Percentiles rank a stretch among this genome's conserved stretches.
phyloP scores from a whole-genome alignment of 2,113 vertebrate species.

The Stigmatopora nigra region DNA sequence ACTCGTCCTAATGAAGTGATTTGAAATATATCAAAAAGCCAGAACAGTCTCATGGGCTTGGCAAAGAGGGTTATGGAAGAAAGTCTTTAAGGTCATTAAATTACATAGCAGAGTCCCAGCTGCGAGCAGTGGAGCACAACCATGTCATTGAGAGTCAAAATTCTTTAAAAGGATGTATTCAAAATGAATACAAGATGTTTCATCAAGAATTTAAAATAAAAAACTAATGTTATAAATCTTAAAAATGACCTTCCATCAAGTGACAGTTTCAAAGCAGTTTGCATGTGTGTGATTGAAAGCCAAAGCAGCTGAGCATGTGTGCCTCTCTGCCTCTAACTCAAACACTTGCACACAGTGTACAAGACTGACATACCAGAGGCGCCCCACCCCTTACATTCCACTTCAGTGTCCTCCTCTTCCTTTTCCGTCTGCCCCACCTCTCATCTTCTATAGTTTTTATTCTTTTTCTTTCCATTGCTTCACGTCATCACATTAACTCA shows the following conservation, averaged over 20 bases:
- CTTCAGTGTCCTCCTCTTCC: conserved; percentile 58
- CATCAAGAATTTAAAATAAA: too few species aligned
- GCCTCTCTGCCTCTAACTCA: conserved; percentile 51
- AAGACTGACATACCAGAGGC: conserved; percentile 64
- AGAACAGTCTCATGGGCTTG: neutral
- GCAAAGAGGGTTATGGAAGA: too few species aligned
- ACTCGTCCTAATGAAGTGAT: neutral
- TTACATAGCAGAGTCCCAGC: neutral
- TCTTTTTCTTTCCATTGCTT: conserved; percentile 21
- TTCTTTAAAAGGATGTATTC: too few species aligned
- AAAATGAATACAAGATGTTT: too few species aligned
- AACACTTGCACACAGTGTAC: conserved; percentile 27
- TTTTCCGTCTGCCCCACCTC: conserved; percentile 35
- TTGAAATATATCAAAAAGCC: neutral
- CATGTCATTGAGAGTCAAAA: too few species aligned
- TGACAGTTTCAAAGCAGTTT: conserved; percentile 49
- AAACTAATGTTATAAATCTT: too few species aligned
- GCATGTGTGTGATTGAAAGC: conserved; percentile 55
- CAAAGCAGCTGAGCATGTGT: conserved; percentile 65
- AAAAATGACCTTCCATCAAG: neutral
- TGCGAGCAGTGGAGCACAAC: too few species aligned
- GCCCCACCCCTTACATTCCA: conserved; percentile 71
- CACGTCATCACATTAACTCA: conserved; percentile 16
- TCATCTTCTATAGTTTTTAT: conserved; percentile 9
- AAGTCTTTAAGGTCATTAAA: neutral